phyloP scores from a whole-genome alignment of 2,888 invertebrate species.

The Euzetes globulus region DNA sequence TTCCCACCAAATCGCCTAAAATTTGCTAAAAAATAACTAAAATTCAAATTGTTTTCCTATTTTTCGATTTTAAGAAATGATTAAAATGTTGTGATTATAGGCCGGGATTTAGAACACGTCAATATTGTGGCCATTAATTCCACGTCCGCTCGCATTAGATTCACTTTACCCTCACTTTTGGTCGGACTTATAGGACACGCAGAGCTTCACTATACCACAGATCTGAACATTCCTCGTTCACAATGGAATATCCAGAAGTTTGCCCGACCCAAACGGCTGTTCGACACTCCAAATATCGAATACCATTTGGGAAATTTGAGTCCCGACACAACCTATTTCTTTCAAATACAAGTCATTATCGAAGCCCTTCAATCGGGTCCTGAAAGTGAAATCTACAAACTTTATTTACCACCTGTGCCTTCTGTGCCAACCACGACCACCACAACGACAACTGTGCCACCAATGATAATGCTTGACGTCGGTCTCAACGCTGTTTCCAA shows the following conservation, averaged over 20 bases:
- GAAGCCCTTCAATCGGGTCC: conserved; percentile 69
- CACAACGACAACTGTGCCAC: conserved; percentile 46
- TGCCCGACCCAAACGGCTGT: conserved; percentile 74
- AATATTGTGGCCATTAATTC: conserved; percentile 61
- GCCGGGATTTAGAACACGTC: conserved; percentile 42
- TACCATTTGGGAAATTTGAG: conserved; percentile 69
- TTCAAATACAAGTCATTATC: conserved; percentile 69
- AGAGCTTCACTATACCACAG: conserved; percentile 71
- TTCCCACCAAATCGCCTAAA: background rate
- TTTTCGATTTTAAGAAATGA: too few relatives aligned
- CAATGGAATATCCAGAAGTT: conserved; percentile 75
- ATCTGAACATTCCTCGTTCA: conserved; percentile 46
- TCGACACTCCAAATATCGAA: conserved; percentile 75
- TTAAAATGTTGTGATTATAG: conserved; percentile 32
- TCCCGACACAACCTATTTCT: conserved; percentile 70
- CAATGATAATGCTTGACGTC: conserved; percentile 60
- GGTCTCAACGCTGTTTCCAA: conserved; percentile 64
- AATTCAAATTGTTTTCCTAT: background rate
- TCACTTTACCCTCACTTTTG: conserved; percentile 69
- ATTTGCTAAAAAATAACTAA: background rate
- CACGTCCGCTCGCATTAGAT: conserved; percentile 68
- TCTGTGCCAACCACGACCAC: conserved; percentile 39
- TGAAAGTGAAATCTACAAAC: conserved; percentile 65
- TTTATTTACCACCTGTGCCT: conserved; percentile 55
- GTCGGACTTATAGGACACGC: conserved; percentile 80